phyloP scores from a whole-genome alignment of 2,113 vertebrate genomes.

The Syngnathus scovelli region DNA sequence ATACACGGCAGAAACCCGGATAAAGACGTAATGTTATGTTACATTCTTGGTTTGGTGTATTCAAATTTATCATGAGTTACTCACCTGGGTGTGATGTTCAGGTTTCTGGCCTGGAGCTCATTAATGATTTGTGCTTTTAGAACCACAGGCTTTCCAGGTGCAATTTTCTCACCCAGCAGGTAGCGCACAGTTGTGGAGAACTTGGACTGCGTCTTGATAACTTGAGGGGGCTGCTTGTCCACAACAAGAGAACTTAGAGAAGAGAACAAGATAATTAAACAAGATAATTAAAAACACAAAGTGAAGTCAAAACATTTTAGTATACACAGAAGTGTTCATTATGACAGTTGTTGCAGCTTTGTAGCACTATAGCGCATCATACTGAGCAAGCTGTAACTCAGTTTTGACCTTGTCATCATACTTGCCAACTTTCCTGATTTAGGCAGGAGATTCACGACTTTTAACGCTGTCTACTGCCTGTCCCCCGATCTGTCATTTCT shows the following conservation, averaged over 20 bases:
- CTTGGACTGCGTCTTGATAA: conserved; percentile 97
- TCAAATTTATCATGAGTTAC: conserved; percentile 11
- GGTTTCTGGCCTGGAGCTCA: conserved; percentile 81
- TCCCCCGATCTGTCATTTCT: too few species aligned
- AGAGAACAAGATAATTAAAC: background rate
- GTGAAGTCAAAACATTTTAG: background rate
- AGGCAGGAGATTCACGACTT: too few species aligned
- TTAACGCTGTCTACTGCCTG: too few species aligned
- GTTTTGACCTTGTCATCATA: background rate
- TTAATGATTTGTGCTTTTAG: conserved; percentile 89
- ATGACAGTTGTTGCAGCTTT: background rate
- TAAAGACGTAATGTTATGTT: background rate
- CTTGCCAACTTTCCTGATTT: too few species aligned
- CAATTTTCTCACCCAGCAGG: conserved; percentile 81
- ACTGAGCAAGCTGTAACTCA: background rate
- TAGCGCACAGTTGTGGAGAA: conserved; percentile 86
- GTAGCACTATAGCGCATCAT: background rate
- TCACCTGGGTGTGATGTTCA: conserved; percentile 56
- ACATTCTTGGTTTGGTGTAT: background rate
- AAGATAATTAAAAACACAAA: background rate
- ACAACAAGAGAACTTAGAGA: conserved; percentile 82
- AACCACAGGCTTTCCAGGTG: conserved; percentile 75
- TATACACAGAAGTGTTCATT: background rate
- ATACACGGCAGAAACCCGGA: background rate
- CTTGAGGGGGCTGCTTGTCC: conserved; percentile 92